A percentile compares a stretch with the other conserved stretches of the same genome.
Evolutionary conservation across 2,113 vertebrate genomes (phyloP).

Genomic region (Cheirogaleus medius): DNA sequence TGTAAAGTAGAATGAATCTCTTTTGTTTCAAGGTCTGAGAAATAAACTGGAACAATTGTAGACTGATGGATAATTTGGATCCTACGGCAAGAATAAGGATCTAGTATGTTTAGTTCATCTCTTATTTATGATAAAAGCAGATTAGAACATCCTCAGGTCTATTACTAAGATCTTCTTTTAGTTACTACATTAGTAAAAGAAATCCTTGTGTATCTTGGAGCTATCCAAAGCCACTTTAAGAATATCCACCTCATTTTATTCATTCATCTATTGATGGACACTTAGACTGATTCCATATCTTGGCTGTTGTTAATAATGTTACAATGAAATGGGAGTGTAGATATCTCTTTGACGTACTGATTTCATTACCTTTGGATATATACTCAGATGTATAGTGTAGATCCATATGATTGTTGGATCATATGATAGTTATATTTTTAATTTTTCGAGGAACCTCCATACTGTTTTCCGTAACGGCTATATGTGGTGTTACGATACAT

Average conservation of each 20-base stretch:
- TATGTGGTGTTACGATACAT: background rate
- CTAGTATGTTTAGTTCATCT: background rate
- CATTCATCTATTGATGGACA: background rate
- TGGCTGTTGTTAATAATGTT: background rate
- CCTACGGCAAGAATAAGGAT: background rate
- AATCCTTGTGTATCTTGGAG: background rate
- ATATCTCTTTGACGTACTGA: background rate
- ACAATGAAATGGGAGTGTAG: background rate
- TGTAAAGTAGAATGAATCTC: background rate
- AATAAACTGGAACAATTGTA: background rate
- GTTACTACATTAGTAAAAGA: background rate
- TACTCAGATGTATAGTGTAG: background rate
- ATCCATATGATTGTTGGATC: background rate
- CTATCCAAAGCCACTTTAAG: background rate
- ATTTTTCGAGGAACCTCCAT: background rate
- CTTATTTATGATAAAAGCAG: background rate
- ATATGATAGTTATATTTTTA: background rate
- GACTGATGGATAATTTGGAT: background rate
- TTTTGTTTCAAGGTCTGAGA: background rate
- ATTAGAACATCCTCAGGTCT: background rate
- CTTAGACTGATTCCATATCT: background rate
- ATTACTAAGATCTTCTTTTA: background rate
- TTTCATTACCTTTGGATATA: background rate
- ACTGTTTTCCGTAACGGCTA: background rate
- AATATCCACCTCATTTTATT: background rate